Evolutionary conservation across 2,113 vertebrate genomes (phyloP).

Genomic region (Heptranchias perlo): DNA sequence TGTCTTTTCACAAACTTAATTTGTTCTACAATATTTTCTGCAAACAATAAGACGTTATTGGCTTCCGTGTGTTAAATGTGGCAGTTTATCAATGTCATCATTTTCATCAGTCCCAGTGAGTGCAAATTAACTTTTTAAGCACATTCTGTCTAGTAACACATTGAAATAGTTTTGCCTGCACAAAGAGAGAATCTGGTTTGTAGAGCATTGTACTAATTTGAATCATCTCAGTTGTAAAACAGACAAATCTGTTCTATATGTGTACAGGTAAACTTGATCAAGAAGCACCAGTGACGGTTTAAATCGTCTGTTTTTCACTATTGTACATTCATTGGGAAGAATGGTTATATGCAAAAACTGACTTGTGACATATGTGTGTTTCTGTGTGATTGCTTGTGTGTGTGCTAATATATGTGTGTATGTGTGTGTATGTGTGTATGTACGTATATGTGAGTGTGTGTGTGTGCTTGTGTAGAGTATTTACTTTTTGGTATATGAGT

Average conservation of each 20-base stretch:
- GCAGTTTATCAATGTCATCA: background rate
- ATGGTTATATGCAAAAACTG: background rate
- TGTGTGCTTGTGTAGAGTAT: slow-evolving; percentile 19
- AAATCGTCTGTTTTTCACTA: background rate
- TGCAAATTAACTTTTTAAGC: background rate
- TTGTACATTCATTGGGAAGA: background rate
- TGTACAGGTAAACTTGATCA: background rate
- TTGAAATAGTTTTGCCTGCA: background rate
- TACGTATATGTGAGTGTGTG: background rate
- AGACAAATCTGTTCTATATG: background rate
- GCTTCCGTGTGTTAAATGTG: background rate
- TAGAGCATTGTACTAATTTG: background rate
- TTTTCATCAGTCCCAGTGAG: background rate
- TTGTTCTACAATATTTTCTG: background rate
- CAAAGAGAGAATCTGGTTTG: background rate
- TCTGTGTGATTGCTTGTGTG: background rate
- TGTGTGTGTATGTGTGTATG: background rate
- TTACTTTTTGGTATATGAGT: slow-evolving; percentile 39
- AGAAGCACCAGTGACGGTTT: background rate
- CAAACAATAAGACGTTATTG: background rate
- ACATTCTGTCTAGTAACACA: background rate
- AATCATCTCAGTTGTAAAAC: background rate
- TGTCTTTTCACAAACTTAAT: background rate
- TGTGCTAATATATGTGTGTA: background rate
- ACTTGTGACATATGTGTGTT: background rate